A percentile compares a stretch with the other conserved stretches of the same genome.
phyloP scores from a whole-genome alignment of 1,140 invertebrate genomes.

The Trachymyrmex septentrionalis region DNA sequence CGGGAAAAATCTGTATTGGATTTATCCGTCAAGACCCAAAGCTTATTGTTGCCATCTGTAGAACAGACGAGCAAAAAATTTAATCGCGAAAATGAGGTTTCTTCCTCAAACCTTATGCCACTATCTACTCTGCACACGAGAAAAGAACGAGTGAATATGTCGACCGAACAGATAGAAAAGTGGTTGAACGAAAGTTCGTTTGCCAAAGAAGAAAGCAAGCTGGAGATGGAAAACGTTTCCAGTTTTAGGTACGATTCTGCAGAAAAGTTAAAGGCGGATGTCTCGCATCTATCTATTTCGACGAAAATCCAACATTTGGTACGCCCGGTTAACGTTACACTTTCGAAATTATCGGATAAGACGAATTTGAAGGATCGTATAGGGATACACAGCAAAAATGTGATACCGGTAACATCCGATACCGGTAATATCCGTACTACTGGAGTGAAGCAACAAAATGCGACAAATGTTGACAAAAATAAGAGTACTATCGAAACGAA shows the following conservation, averaged over 20 bases:
- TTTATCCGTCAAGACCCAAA: slow-evolving; percentile 40
- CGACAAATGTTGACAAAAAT: slow-evolving; percentile 55
- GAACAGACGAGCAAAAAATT: slow-evolving; percentile 70
- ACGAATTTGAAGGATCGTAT: slow-evolving; percentile 63
- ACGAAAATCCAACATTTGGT: slow-evolving; percentile 85
- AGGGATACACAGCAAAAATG: slow-evolving; percentile 39
- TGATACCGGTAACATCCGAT: neutral
- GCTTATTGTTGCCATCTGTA: slow-evolving; percentile 20
- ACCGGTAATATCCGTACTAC: slow-evolving; percentile 15
- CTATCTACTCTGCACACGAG: slow-evolving; percentile 79
- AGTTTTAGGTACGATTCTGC: slow-evolving; percentile 80
- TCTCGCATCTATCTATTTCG: slow-evolving; percentile 84
- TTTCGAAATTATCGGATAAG: slow-evolving; percentile 83
- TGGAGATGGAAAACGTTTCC: slow-evolving; percentile 85
- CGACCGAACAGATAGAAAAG: slow-evolving; percentile 91
- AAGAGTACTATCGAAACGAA: slow-evolving; percentile 72
- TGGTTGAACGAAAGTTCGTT: slow-evolving; percentile 90
- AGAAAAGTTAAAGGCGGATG: slow-evolving; percentile 77
- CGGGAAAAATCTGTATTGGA: slow-evolving; percentile 51
- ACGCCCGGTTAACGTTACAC: slow-evolving; percentile 84
- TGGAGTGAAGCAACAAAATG: slow-evolving; percentile 50
- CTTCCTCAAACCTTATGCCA: slow-evolving; percentile 78
- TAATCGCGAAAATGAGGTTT: slow-evolving; percentile 72
- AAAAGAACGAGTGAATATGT: slow-evolving; percentile 91
- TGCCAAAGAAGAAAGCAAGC: slow-evolving; percentile 87